phyloP scores from a whole-genome alignment of 2,888 invertebrate species.

The Hymenopus coronatus region DNA sequence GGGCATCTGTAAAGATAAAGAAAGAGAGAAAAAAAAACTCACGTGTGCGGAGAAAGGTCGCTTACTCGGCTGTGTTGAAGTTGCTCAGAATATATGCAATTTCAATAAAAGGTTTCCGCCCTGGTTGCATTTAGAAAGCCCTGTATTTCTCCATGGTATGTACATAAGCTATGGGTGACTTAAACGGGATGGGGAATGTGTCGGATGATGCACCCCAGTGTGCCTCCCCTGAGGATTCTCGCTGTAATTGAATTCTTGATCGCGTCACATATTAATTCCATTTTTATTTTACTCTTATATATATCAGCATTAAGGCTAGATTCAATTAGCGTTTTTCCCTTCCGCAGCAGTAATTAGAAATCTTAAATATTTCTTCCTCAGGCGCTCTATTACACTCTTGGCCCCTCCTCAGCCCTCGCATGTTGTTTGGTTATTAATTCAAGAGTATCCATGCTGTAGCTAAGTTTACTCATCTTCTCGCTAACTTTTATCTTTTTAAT shows the following conservation, averaged over 20 bases:
- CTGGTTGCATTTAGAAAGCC: not conserved
- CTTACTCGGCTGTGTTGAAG: slow-evolving; percentile 11
- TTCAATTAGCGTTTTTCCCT: not conserved
- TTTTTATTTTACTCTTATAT: not conserved
- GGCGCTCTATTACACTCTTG: not conserved
- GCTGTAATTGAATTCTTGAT: not conserved
- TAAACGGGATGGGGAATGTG: not conserved
- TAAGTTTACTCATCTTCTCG: not conserved
- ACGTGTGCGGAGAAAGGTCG: not conserved
- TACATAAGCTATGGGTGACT: not conserved
- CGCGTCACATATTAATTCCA: not conserved
- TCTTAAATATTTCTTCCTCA: not conserved
- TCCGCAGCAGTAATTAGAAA: not conserved
- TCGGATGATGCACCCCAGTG: not conserved
- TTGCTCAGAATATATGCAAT: slow-evolving; percentile 36
- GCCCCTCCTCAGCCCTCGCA: not conserved
- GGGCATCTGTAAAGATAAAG: no score
- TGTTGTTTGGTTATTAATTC: not conserved
- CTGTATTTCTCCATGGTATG: not conserved
- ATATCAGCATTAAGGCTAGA: not conserved
- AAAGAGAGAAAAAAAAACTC: not conserved
- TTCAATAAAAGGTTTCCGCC: slow-evolving; percentile 35
- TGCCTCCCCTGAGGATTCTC: not conserved
- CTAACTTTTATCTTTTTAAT: not conserved
- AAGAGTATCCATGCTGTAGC: not conserved